Percentiles rank a stretch among this genome's conserved stretches.
These are phyloP conservation scores for Drymodes brunneopygia DNA, from an alignment of 2,113 vertebrate species.

Conservation along the genomic window DNA sequence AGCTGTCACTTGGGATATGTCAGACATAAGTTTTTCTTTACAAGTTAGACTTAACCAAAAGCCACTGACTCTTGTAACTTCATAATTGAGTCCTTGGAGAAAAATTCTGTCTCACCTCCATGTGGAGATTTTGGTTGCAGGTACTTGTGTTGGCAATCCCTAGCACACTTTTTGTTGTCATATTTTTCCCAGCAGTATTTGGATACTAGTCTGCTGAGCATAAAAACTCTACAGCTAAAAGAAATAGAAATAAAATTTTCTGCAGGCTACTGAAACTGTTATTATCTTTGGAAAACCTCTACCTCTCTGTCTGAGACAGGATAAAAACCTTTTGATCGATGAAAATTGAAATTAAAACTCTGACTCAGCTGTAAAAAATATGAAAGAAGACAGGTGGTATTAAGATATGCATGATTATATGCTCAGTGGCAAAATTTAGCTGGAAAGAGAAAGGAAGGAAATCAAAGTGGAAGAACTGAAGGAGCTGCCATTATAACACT, in stretches of 20 bases:
- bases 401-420: not conserved
- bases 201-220: not conserved
- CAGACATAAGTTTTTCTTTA: not conserved
- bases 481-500: not conserved
- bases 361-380: not conserved
- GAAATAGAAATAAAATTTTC: not conserved
- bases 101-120: not conserved
- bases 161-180: not conserved
- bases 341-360: conserved; percentile 8
- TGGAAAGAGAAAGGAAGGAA: not conserved
- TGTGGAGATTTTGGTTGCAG: not conserved
- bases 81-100: not conserved
- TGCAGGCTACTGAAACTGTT: not conserved
- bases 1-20: not conserved
- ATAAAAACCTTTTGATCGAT: not conserved
- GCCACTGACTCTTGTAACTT: not conserved
- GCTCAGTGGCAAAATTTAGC: not conserved
- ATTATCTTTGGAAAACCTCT: not conserved
- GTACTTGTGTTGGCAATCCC: not conserved
- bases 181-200: not conserved
- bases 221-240: not conserved
- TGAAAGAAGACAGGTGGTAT: not conserved
- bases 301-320: not conserved
- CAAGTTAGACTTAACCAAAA: not conserved
- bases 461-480: not conserved